Evolutionary conservation across 2,888 invertebrate genomes (phyloP), one percentile per base, ranked within the genome.

Genomic region (Drosophila tanythrix): DNA sequence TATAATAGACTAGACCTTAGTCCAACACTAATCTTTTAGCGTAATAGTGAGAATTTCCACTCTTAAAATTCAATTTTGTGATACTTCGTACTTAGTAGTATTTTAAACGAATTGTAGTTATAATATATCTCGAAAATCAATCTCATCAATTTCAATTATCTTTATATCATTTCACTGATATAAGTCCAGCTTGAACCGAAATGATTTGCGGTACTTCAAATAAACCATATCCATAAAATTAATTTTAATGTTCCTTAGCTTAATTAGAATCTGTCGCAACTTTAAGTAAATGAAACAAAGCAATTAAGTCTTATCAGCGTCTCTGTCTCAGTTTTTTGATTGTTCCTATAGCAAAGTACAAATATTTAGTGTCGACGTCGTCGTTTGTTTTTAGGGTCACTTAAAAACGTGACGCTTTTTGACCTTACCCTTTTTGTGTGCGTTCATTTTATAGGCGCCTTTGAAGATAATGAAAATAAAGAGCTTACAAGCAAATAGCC

Each of bases 291-390:
- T 64, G 50, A 68, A 51, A 62, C 62, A 52, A 5, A 35, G 65
- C 58, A 66, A 76, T 73, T 63, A 63, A 73, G 31, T 53, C 67
- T 84, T 82, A 84, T 84, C 84, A 81, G 53, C 13, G 21, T 46
- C 21, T 43, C n/a, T 43, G 11, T 21, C 43, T 21, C 13, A 76
- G 65, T 48, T 51, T 65, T 51, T 29, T 64, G 59, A 40, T 70
- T 74, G 76, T 72, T 82, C 72, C 55, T 59, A 70, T 68, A 70
- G 66, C 72, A 75, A 65, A 80, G n/a, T 53, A 53, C 21, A 63
- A 43, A 48, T 36, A 31, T 43, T 61, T 53, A 58, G 68, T 61
- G 66, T 81, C 48, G 38, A 48, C 59, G 25, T 35, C 56, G 33
- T 33, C 43, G 40, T 61, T 63, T 55, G 25, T 48, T 58, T 63